phyloP scores from a whole-genome alignment of 2,113 vertebrate species.

The Dolichotis patagonum region DNA sequence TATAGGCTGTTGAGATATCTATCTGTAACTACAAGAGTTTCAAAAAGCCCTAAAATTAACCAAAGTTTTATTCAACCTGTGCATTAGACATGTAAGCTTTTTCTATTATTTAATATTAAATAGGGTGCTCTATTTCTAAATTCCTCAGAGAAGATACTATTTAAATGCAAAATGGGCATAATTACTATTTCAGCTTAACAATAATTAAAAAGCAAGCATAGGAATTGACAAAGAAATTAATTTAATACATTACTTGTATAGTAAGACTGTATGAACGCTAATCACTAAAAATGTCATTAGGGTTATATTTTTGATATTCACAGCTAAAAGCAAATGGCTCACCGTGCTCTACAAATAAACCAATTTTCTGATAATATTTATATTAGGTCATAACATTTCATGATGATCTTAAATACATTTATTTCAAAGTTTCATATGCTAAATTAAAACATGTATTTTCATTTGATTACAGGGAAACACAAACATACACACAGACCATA shows the following conservation, averaged over 20 bases:
- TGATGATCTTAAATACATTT: constrained; percentile 9
- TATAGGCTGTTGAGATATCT: neutral
- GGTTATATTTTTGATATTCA: constrained; percentile 23
- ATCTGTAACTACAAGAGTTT: neutral
- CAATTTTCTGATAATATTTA: constrained; percentile 23
- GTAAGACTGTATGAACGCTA: neutral
- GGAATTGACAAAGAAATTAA: neutral
- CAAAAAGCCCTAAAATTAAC: neutral
- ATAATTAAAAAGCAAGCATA: constrained; percentile 56
- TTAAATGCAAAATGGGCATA: constrained; percentile 62
- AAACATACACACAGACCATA: neutral
- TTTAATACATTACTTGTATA: neutral
- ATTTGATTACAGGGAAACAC: neutral
- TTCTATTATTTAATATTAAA: constrained; percentile 61
- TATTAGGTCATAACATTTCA: neutral
- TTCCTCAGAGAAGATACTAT: constrained; percentile 2
- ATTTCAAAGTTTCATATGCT: constrained; percentile 20
- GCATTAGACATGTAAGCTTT: constrained; percentile 15
- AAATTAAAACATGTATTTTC: constrained; percentile 22
- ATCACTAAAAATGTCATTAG: constrained; percentile 46
- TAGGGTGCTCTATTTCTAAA: constrained; percentile 17
- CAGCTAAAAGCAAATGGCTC: constrained; percentile 33
- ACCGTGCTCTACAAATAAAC: constrained; percentile 14
- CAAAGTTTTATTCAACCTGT: constrained; percentile 7
- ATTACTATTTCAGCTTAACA: constrained; percentile 60